These are phyloP conservation scores for Ericerus pela DNA, from an alignment of 1,140 invertebrate genomes.

Conservation along the genomic window DNA sequence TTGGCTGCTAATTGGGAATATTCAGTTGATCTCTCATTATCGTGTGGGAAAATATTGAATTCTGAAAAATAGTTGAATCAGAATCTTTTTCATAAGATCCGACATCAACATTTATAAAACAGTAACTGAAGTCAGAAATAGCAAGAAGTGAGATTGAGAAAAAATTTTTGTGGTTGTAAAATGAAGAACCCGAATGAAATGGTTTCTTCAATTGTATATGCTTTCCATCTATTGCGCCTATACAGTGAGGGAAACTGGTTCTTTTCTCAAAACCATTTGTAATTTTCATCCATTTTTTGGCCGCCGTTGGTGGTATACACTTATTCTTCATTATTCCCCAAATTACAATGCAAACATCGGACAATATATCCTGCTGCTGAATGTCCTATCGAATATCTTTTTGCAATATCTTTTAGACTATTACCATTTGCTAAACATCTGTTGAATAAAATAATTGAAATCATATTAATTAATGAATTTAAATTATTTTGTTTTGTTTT, in stretches of 20 bases:
- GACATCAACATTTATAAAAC: constrained; percentile 13
- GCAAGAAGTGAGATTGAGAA: constrained; percentile 13
- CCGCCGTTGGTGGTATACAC: constrained; percentile 17
- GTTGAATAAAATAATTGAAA: not conserved
- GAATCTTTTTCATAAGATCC: constrained; percentile 17
- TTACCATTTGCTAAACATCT: not conserved
- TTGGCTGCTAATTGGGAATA: not conserved
- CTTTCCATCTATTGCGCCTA: constrained; percentile 11
- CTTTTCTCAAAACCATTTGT: not conserved
- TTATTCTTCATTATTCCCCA: not conserved
- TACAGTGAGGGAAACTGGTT: constrained; percentile 3
- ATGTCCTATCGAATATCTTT: not conserved
- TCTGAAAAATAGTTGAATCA: constrained; percentile 14
- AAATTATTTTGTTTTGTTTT: too few species aligned
- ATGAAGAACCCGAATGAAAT: constrained; percentile 15
- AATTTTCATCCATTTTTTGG: constrained; percentile 16
- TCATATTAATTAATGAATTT: not conserved
- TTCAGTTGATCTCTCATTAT: not conserved
- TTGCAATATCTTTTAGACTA: not conserved
- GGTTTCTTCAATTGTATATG: constrained; percentile 16
- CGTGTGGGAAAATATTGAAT: not conserved
- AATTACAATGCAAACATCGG: too few species aligned
- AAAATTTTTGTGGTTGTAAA: constrained; percentile 19
- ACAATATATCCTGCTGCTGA: not conserved
- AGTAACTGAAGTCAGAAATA: constrained; percentile 15